Percentiles rank a stretch among this genome's conserved stretches.
phyloP scores from a whole-genome alignment of 2,888 invertebrate species.

The Prionchulus punctatus region DNA sequence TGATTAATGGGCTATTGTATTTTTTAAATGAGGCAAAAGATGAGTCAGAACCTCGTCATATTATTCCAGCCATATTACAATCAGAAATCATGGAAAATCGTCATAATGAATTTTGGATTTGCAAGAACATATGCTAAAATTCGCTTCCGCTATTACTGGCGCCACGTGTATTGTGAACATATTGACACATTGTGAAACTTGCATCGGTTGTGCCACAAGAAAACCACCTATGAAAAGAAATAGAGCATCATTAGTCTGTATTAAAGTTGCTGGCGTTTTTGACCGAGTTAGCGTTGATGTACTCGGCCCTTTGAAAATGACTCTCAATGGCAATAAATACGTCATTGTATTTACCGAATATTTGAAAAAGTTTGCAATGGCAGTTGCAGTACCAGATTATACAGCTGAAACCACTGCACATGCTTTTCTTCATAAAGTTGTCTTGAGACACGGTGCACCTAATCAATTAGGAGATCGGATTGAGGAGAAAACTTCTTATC shows the following conservation, averaged over 20 bases:
- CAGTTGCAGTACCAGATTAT: background rate
- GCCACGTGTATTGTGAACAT: background rate
- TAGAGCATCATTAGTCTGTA: background rate
- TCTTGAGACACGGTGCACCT: background rate
- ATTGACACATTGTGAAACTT: background rate
- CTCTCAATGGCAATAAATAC: background rate
- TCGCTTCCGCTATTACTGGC: background rate
- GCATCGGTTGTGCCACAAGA: background rate
- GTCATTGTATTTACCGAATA: constrained; percentile 2
- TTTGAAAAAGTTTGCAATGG: background rate
- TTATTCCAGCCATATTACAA: background rate
- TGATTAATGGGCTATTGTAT: background rate
- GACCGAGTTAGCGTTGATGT: constrained; percentile 3
- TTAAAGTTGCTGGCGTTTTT: background rate
- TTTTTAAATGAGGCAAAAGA: background rate
- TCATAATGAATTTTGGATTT: background rate
- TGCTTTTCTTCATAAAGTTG: background rate
- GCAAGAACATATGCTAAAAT: background rate
- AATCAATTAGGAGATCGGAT: background rate
- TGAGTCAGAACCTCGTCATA: background rate
- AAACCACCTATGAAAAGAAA: background rate
- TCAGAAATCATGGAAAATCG: background rate
- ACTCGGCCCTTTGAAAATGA: background rate
- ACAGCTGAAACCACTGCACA: background rate
- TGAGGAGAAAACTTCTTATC: constrained; percentile 1